Evolutionary conservation across 2,797 vertebrate species (phyloP).

Genomic region (Helostoma temminkii): DNA sequence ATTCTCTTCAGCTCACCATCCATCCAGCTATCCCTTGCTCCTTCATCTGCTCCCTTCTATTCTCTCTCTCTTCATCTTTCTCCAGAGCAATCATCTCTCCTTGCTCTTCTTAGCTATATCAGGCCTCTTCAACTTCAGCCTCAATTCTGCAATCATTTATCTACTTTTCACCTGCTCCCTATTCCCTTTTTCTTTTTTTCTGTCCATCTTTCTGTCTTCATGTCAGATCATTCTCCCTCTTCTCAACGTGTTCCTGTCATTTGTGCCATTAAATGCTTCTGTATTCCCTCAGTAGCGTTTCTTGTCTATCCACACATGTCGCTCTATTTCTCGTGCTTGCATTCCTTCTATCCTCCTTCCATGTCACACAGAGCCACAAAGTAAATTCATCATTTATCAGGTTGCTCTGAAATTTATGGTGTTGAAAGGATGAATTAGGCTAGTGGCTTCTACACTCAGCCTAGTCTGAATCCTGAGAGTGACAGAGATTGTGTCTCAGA

Average conservation of each 20-base stretch:
- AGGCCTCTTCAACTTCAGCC: conserved; percentile 47
- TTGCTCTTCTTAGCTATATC: conserved; percentile 50
- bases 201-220: conserved; percentile 35
- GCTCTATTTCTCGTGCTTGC: conserved; percentile 25
- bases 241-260: conserved; percentile 53
- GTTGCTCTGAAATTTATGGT: conserved; percentile 77
- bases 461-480: conserved; percentile 74
- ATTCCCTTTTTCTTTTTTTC: conserved; percentile 40
- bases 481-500: conserved; percentile 84
- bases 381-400: conserved; percentile 81
- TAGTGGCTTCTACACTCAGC: conserved; percentile 68
- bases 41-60: conserved; percentile 51
- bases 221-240: conserved; percentile 44
- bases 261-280: conserved; percentile 55
- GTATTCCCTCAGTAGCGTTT: conserved; percentile 26
- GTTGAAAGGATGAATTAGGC: conserved; percentile 86
- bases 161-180: conserved; percentile 50
- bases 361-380: conserved; percentile 64
- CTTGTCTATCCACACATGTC: conserved; percentile 33
- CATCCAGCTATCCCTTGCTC: conserved; percentile 22
- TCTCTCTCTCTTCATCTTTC: conserved; percentile 46
- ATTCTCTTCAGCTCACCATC: conserved; percentile 26
- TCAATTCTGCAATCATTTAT: conserved; percentile 55
- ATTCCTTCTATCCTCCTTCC: conserved; percentile 24
- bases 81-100: conserved; percentile 54